Conservation (phyloP, 2,797 vertebrate genomes). For the Orestias chungarensis region DNA sequence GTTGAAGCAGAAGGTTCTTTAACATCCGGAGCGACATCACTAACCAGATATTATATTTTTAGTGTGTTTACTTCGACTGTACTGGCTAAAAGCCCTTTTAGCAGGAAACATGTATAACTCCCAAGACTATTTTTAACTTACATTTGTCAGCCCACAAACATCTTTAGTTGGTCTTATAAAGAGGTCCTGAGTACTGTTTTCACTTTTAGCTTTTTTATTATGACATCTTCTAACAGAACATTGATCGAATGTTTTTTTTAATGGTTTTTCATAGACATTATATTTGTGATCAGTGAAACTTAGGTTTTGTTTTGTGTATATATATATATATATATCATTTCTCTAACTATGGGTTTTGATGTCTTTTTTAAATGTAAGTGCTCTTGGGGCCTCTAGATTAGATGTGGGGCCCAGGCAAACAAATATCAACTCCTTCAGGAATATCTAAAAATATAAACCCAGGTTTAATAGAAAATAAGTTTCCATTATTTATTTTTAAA, state of each 20-base stretch:
- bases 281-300: not conserved
- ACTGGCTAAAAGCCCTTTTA: not conserved
- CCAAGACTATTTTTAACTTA: too few species aligned
- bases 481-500: slow-evolving; percentile 5
- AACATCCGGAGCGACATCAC: not conserved
- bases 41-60: not conserved
- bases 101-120: not conserved
- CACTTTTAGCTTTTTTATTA: not conserved
- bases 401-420: too few species aligned
- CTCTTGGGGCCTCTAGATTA: too few species aligned
- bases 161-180: not conserved
- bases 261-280: not conserved
- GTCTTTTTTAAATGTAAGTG: too few species aligned
- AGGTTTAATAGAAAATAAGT: not conserved
- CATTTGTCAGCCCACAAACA: not conserved
- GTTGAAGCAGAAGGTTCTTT: not conserved
- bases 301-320: too few species aligned
- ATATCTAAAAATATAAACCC: too few species aligned
- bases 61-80: not conserved
- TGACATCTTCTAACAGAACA: not conserved
- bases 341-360: too few species aligned
- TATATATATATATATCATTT: too few species aligned
- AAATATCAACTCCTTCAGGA: too few species aligned
- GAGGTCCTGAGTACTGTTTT: not conserved
- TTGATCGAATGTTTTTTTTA: not conserved